A percentile compares a stretch with the other conserved stretches of the same genome.
These are phyloP conservation scores for Leptarthrus brevirostris DNA, from an alignment of 2,888 invertebrate species.

Conservation along the genomic window DNA sequence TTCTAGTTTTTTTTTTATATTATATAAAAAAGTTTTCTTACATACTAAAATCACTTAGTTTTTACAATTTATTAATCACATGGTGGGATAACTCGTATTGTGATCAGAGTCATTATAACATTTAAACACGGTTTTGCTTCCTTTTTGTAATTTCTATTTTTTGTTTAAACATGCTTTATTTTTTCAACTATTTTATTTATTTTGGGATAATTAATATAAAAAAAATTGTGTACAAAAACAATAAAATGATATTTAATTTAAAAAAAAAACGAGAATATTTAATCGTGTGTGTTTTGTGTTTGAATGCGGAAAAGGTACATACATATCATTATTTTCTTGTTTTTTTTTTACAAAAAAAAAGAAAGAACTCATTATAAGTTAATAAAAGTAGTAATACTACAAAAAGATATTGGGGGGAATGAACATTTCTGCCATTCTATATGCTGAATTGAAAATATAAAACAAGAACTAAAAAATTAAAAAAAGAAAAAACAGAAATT, in stretches of 20 bases:
- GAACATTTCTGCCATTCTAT: not conserved
- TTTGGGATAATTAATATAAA: conserved; percentile 49
- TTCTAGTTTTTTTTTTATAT: conserved; percentile 1
- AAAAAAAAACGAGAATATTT: conserved; percentile 8
- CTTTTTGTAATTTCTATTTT: conserved; percentile 12
- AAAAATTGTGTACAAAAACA: not conserved
- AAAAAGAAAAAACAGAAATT: conserved; percentile 10
- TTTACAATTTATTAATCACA: conserved; percentile 59
- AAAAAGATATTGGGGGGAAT: conserved; percentile 2
- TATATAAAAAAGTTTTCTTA: conserved; percentile 39
- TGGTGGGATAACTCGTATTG: conserved; percentile 63
- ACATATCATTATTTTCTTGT: not conserved
- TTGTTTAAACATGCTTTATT: not conserved
- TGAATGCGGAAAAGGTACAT: not conserved
- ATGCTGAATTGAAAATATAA: not conserved
- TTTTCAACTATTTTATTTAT: conserved; percentile 44
- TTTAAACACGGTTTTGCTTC: conserved; percentile 12
- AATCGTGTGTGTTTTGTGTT: not conserved
- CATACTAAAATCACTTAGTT: conserved; percentile 43
- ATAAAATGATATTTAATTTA: not conserved
- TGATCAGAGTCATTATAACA: conserved; percentile 58
- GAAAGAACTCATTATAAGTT: conserved; percentile 1
- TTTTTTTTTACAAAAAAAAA: not conserved
- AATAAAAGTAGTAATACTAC: conserved; percentile 33
- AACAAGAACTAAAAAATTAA: too few species aligned